Conservation (phyloP, 2,113 vertebrate species). For the Hemiscyllium ocellatum region DNA sequence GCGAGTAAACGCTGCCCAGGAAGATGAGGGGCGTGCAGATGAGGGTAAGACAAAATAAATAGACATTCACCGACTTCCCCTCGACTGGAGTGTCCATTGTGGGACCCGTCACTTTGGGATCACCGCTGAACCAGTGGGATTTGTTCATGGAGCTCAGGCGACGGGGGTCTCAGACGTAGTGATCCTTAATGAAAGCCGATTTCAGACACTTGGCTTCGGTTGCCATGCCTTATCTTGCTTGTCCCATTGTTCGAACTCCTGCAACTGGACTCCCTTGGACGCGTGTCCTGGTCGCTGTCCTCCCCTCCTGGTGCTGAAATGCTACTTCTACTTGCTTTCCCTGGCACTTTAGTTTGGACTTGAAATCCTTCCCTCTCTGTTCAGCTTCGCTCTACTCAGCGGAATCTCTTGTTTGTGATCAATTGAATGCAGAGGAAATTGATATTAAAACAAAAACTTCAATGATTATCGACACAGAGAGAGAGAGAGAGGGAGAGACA, state of each 20-base stretch:
- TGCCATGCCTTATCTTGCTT: not conserved
- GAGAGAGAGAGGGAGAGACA: not conserved
- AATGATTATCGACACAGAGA: not conserved
- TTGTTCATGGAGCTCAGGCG: not conserved
- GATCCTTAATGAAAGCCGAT: not conserved
- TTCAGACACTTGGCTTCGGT: not conserved
- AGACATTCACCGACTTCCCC: slow-evolving; percentile 55
- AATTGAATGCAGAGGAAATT: not conserved
- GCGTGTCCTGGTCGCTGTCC: not conserved
- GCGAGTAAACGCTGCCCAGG: slow-evolving; percentile 73
- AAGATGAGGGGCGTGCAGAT: slow-evolving; percentile 62
- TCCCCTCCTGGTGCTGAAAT: not conserved
- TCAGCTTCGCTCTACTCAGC: not conserved
- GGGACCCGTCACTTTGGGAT: not conserved
- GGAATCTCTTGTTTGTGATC: not conserved
- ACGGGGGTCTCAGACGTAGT: not conserved
- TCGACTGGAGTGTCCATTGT: slow-evolving; percentile 32
- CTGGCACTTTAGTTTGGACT: not conserved
- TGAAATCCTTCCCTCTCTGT: not conserved
- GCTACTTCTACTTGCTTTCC: not conserved
- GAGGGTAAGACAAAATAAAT: slow-evolving; percentile 73
- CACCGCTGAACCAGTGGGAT: not conserved
- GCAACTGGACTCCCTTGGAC: not conserved
- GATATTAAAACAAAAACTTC: not conserved
- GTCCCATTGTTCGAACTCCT: not conserved